phyloP scores from a whole-genome alignment of 2,888 invertebrate species.

The Frankliniella fusca region DNA sequence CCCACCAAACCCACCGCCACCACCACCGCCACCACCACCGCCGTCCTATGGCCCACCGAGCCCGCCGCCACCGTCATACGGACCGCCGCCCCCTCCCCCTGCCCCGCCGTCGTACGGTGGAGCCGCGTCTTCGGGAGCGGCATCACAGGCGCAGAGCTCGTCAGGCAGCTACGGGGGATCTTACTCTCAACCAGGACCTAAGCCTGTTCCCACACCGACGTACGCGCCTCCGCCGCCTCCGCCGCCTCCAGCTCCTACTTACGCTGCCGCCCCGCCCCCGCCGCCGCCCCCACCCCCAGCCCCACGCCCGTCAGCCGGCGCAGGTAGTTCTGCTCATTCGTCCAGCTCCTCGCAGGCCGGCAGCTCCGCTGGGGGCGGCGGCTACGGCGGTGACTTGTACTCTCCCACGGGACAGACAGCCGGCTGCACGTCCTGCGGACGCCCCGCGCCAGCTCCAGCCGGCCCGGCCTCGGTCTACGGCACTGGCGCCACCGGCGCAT shows the following conservation, averaged over 20 bases:
- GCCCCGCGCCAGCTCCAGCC: not conserved
- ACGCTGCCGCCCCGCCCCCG: not conserved
- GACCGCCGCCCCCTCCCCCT: not conserved
- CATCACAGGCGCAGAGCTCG: not conserved
- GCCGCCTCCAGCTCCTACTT: not conserved
- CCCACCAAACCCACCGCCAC: not conserved
- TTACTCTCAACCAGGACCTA: not conserved
- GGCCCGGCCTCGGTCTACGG: not conserved
- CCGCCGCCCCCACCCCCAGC: not conserved
- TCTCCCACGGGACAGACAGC: not conserved
- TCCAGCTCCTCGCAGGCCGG: not conserved
- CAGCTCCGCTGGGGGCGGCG: not conserved
- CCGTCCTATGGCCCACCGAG: not conserved
- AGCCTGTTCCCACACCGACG: not conserved
- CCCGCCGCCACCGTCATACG: not conserved
- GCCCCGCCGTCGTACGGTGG: not conserved
- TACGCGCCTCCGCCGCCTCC: not conserved
- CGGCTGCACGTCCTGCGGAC: not conserved
- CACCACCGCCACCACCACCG: not conserved
- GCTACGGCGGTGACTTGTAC: not conserved
- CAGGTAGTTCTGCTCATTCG: no score
- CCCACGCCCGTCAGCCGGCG: not conserved
- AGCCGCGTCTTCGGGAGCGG: not conserved
- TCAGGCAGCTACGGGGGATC: slow-evolving; percentile 12
- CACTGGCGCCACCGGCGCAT: not conserved